Base-by-base conservation (phyloP, 2,888 invertebrate species). In the Thecocarcelia acutangulata region DNA sequence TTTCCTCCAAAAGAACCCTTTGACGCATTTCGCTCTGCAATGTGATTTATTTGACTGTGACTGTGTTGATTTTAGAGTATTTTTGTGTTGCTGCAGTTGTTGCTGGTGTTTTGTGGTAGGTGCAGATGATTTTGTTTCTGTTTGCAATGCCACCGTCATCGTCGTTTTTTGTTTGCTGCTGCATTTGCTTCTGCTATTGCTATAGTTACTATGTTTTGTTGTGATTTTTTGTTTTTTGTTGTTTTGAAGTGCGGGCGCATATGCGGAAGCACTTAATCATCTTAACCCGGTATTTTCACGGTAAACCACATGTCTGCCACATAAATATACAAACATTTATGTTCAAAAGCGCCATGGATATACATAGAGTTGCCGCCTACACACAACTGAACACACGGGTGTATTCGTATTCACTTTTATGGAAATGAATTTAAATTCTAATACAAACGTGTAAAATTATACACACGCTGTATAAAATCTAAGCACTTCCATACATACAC, bases 221-320 rank as follows among this genome's bases (percentile, higher is more conserved):
- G 46, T 48, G 58, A 44, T 24, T 42, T 17, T 28, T 46, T 40
- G 63, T 50, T 64, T 84, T 85, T 86, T 86, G 85, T 83, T 83
- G 84, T 85, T 85, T 84, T 84, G 83, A 80, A 80, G 83, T 79
- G 83, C 80, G 79, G 83, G 83, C 73, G 83, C 80, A 79, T 76
- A 83, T 83, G 80, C 74, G 80, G 75, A 83, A 83, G 69, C 81
- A 81, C 81, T 83, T 84, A 80, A 80, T 83, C 80, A 84, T 83
- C 82, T 83, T 84, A 84, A 82, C 79, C 76, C 82, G 82, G 82
- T 83, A 76, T 83, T 83, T 83, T 83, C 83, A 82, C 82, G 82
- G 82, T 82, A 78, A 82, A 82, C 82, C 82, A 82, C 82, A 82
- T 82, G 82, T 78, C 82, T 82, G 78, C 82, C 82, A 78, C 82